A percentile compares a stretch with the other conserved stretches of the same genome.
Conservation (phyloP, 2,113 vertebrate species). For the Trinectes maculatus region DNA sequence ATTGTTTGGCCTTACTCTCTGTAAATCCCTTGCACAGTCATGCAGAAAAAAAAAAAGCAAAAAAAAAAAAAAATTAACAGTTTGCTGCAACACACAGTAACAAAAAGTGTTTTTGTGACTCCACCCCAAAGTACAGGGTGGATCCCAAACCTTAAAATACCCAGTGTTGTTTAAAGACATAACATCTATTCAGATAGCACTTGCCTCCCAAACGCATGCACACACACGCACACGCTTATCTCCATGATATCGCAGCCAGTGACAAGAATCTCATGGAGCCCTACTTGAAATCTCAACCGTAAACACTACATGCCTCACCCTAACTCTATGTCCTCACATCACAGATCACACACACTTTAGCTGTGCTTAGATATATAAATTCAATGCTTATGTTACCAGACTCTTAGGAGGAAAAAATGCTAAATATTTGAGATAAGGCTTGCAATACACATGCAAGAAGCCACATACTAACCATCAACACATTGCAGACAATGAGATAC, state of each 20-base stretch:
- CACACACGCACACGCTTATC: background rate
- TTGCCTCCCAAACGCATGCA: slow-evolving; percentile 13
- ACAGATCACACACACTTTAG: background rate
- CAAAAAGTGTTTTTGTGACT: slow-evolving; percentile 61
- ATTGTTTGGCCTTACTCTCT: background rate
- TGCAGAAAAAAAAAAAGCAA: slow-evolving; percentile 32
- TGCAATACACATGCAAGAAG: background rate
- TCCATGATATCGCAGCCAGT: background rate
- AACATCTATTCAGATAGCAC: slow-evolving; percentile 55
- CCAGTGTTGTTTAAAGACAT: slow-evolving; percentile 67
- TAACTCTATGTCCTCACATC: too few species aligned
- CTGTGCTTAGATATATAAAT: slow-evolving; percentile 30
- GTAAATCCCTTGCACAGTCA: background rate
- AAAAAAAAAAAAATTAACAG: slow-evolving; percentile 47
- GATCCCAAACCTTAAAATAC: slow-evolving; percentile 79
- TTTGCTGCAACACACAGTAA: slow-evolving; percentile 34
- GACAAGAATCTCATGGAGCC: background rate
- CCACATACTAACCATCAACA: background rate
- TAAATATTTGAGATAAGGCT: slow-evolving; percentile 1
- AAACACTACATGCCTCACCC: background rate
- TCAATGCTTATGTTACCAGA: slow-evolving; percentile 30
- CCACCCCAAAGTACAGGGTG: slow-evolving; percentile 80
- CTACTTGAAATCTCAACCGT: background rate
- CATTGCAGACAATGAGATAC: background rate
- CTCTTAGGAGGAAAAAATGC: slow-evolving; percentile 18